These are phyloP conservation scores for Phaethon lepturus DNA, from an alignment of 2,113 vertebrate genomes.

Conservation along the genomic window DNA sequence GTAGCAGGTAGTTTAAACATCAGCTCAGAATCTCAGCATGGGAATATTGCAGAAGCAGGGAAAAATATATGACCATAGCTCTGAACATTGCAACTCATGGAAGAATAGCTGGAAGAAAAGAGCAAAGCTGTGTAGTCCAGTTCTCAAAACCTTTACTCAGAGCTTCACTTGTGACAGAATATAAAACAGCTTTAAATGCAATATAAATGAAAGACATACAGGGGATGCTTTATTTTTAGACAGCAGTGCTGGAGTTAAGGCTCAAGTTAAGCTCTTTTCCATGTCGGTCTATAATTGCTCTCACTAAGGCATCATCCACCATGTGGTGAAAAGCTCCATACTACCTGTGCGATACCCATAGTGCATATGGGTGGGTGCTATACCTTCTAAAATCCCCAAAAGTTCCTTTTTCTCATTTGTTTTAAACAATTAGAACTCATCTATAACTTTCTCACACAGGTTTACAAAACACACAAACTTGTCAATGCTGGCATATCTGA, in stretches of 20 bases:
- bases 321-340: neutral
- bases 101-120: neutral
- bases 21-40: neutral
- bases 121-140: neutral
- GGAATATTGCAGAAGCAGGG: neutral
- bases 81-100: neutral
- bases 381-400: neutral
- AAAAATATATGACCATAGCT: neutral
- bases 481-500: slow-evolving; percentile 91
- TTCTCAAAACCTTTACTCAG: neutral
- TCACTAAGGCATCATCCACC: neutral
- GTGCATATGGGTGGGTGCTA: neutral
- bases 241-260: neutral
- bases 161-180: neutral
- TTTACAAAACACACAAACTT: slow-evolving; percentile 76
- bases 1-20: slow-evolving; percentile 12
- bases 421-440: neutral
- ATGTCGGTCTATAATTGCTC: neutral
- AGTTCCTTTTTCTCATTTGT: neutral
- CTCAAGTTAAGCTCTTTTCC: neutral
- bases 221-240: neutral
- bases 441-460: slow-evolving; percentile 71
- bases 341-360: neutral
- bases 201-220: neutral
- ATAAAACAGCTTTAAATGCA: neutral